phyloP scores from a whole-genome alignment of 2,888 invertebrate species.

The Labia minor region DNA sequence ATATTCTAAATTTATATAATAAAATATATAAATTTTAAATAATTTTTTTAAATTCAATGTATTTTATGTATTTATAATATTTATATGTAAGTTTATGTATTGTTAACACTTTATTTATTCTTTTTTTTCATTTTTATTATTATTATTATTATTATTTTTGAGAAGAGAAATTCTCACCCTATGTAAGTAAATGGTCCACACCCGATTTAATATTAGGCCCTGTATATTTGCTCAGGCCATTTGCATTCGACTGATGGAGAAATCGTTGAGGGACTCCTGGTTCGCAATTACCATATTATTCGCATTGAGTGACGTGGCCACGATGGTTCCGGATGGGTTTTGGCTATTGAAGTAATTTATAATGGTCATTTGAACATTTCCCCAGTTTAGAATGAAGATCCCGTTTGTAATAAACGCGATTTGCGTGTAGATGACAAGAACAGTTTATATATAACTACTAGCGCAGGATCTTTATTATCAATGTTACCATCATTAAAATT shows the following conservation, averaged over 20 bases:
- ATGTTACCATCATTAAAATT: too few relatives aligned
- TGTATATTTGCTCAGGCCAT: not conserved
- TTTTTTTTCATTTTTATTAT: too few relatives aligned
- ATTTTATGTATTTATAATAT: too few relatives aligned
- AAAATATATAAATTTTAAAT: too few relatives aligned
- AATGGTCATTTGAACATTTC: constrained; percentile 2
- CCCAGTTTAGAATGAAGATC: not conserved
- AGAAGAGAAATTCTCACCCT: too few relatives aligned
- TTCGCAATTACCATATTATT: not conserved
- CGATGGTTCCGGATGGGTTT: not conserved
- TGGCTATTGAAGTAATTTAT: not conserved
- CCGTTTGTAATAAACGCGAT: not conserved
- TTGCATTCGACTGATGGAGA: not conserved
- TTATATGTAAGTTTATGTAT: too few relatives aligned
- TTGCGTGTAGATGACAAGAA: not conserved
- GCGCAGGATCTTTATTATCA: too few relatives aligned
- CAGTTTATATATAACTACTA: not conserved
- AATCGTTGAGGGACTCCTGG: not conserved
- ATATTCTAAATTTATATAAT: too few relatives aligned
- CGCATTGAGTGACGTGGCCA: not conserved
- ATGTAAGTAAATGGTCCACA: not conserved
- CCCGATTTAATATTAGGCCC: not conserved
- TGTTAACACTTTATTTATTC: too few relatives aligned
- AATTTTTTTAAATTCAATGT: too few relatives aligned
- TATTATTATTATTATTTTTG: too few relatives aligned